Evolutionary conservation across 1,140 invertebrate species (phyloP).

Genomic region (Cherax destructor): DNA sequence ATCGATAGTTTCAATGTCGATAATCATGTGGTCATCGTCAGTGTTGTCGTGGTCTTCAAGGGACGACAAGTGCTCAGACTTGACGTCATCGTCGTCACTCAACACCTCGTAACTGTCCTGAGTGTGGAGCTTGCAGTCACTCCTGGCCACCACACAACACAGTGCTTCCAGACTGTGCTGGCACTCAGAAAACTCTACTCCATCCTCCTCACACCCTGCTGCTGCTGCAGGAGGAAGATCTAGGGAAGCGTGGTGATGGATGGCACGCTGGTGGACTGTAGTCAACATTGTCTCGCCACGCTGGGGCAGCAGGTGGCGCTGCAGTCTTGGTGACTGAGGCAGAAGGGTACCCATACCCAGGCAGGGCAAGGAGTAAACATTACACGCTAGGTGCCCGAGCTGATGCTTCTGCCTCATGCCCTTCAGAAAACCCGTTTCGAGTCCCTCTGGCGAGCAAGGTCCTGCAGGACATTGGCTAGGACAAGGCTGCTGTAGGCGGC

Average conservation of each 20-base stretch:
- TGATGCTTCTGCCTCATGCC: not conserved
- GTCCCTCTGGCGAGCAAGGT: not conserved
- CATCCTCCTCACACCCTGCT: not conserved
- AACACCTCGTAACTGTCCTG: not conserved
- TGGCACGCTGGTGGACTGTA: not conserved
- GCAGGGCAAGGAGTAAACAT: conserved; percentile 19
- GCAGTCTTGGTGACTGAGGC: not conserved
- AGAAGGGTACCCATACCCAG: not conserved
- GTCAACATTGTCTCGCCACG: not conserved
- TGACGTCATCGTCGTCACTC: not conserved
- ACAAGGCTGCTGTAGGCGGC: conserved; percentile 13
- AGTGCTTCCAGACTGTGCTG: not conserved
- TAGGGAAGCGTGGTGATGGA: conserved; percentile 12
- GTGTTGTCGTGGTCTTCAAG: not conserved
- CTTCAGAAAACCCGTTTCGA: not conserved
- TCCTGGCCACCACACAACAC: not conserved
- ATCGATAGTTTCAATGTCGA: conserved; percentile 43
- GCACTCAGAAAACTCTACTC: not conserved
- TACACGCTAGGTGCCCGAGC: conserved; percentile 1
- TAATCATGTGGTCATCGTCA: conserved; percentile 30
- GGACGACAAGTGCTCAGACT: not conserved
- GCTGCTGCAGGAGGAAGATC: not conserved
- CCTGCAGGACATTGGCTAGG: not conserved
- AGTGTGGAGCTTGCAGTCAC: not conserved
- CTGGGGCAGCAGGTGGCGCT: not conserved